Evolutionary conservation across 2,888 invertebrate species (phyloP).

Genomic region (Eudemis profundana): DNA sequence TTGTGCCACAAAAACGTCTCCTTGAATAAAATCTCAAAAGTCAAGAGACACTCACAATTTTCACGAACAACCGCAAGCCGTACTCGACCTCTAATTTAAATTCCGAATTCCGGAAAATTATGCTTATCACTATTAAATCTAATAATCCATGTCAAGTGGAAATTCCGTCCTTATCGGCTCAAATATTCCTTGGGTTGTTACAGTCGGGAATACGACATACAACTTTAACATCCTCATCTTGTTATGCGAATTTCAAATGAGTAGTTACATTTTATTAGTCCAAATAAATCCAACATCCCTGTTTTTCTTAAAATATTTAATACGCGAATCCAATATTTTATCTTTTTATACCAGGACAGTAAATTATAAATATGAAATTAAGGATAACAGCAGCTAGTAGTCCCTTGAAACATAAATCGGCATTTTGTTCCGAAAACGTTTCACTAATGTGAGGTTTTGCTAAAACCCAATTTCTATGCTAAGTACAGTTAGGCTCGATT

Average conservation of each 20-base stretch:
- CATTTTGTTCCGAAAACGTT: no score
- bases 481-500: no score
- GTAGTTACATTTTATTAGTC: no score
- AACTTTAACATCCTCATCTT: not conserved
- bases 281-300: not conserved
- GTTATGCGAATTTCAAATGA: not conserved
- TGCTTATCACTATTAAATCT: slow-evolving; percentile 57
- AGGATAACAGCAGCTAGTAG: no score
- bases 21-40: not conserved
- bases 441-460: no score
- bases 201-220: slow-evolving; percentile 4
- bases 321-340: no score
- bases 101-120: slow-evolving; percentile 19
- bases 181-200: not conserved
- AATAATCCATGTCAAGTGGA: slow-evolving; percentile 57
- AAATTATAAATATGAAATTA: no score
- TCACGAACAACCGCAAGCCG: not conserved
- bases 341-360: no score
- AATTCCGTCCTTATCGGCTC: slow-evolving; percentile 56
- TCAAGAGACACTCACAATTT: slow-evolving; percentile 2
- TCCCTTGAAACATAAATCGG: no score
- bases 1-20: not conserved
- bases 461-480: no score
- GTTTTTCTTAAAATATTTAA: no score
- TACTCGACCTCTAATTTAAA: slow-evolving; percentile 18